Conservation (phyloP, 2,113 vertebrate species). For the Corvus hawaiiensis region DNA sequence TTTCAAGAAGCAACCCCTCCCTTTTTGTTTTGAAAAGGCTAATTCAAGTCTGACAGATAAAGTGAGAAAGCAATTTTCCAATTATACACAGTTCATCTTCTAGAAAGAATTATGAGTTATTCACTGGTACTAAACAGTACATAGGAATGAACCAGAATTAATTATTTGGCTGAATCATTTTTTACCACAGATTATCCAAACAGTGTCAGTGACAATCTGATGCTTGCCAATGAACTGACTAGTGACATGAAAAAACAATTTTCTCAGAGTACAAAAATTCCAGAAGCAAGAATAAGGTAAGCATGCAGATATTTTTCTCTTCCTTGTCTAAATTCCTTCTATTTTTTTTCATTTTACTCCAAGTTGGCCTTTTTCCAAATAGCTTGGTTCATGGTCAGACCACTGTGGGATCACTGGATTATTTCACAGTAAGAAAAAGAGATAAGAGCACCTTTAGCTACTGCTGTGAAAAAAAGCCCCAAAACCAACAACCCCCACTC, state of each 20-base stretch:
- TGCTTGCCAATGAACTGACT: slow-evolving; percentile 43
- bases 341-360: slow-evolving; percentile 8
- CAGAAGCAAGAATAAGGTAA: slow-evolving; percentile 47
- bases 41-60: slow-evolving; percentile 51
- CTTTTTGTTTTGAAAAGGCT: slow-evolving; percentile 40
- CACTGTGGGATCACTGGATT: slow-evolving; percentile 49
- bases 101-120: slow-evolving; percentile 18
- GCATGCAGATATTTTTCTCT: slow-evolving; percentile 63
- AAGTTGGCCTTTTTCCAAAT: slow-evolving; percentile 53
- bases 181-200: slow-evolving; percentile 45
- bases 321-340: slow-evolving; percentile 61
- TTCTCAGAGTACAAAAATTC: background rate
- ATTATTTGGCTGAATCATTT: slow-evolving; percentile 20
- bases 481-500: background rate
- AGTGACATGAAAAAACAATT: slow-evolving; percentile 55
- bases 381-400: slow-evolving; percentile 62
- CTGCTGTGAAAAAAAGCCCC: background rate
- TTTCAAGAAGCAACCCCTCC: slow-evolving; percentile 43
- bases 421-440: slow-evolving; percentile 58
- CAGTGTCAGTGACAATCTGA: slow-evolving; percentile 50
- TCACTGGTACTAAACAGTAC: background rate
- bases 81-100: background rate
- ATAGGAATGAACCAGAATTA: slow-evolving; percentile 27
- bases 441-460: slow-evolving; percentile 68
- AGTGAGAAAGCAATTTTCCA: slow-evolving; percentile 49